Evolutionary conservation across 2,888 invertebrate genomes (phyloP).

Genomic region (Himalopsyche tibetana): DNA sequence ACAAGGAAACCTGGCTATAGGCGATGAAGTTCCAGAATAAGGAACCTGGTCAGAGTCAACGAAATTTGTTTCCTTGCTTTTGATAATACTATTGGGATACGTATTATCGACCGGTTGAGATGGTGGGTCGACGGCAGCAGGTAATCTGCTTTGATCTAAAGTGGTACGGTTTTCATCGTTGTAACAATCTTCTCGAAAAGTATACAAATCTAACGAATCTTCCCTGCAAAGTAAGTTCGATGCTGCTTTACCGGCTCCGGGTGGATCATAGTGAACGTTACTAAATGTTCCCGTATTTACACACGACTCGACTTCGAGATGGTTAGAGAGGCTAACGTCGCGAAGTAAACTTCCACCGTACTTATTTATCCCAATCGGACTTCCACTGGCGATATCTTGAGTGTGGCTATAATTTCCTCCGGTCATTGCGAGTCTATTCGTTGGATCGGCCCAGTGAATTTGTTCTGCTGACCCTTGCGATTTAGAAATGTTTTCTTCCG

Average conservation of each 20-base stretch:
- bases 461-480: constrained; percentile 72
- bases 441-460: constrained; percentile 74
- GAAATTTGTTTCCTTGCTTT: constrained; percentile 74
- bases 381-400: constrained; percentile 69
- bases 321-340: constrained; percentile 76
- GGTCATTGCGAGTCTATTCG: constrained; percentile 70
- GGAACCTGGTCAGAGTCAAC: constrained; percentile 68
- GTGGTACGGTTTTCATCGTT: constrained; percentile 75
- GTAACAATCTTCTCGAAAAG: constrained; percentile 80
- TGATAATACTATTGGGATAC: constrained; percentile 73
- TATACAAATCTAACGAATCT: constrained; percentile 79
- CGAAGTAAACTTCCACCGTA: constrained; percentile 73
- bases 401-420: constrained; percentile 72
- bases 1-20: constrained; percentile 71
- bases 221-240: constrained; percentile 73
- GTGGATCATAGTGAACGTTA: constrained; percentile 81
- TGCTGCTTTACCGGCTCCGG: constrained; percentile 68
- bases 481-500: constrained; percentile 76
- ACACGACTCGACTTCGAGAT: constrained; percentile 80
- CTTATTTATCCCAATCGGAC: constrained; percentile 67
- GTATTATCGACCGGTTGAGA: constrained; percentile 67
- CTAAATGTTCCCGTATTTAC: constrained; percentile 82
- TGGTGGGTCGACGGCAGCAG: constrained; percentile 69
- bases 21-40: constrained; percentile 56
- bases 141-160: constrained; percentile 67